Base-by-base conservation (phyloP, 2,797 vertebrate species). In the Rousettus madagascariensis region DNA sequence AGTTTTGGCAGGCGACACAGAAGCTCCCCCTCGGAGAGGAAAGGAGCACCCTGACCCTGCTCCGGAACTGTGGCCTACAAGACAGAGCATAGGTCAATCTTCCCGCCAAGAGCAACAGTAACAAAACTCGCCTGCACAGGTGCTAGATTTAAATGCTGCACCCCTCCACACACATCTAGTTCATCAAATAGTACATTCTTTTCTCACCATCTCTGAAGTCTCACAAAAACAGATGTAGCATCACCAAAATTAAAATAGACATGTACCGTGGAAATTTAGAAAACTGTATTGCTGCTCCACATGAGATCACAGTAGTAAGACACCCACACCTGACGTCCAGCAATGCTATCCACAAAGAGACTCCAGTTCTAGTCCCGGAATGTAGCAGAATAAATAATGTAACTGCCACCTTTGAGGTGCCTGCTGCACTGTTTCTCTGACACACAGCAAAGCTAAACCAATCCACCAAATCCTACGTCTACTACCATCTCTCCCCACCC, bases 1-100 rank as follows among this genome's bases (percentile, higher is more conserved):
- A 99, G 99, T 82, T 98, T 98, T 15, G 99, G 99, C 74, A 99
- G 98, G 41, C 99, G 99, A 63, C 95, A 97, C 96, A 99, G 99
- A 59, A 99, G 99, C 51, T 92, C 61, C 26, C 96, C 95, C 30
- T 96, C 96, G 0, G 10, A 26, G 46, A 78, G 69, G 59, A 98
- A 97, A 16, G 53, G 20, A n/a, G 96, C 53, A 30, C 26, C 49
- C 33, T 94, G 96, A 66, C 68, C 69, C 26, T 90, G 94, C n/a
- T 97, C 96, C 80, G 95, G 90, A 46, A 96, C 33, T 4, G 12
- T 3, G 15, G 6, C 43, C 98, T 99, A 86, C 33, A 57, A 96
- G 87, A 97, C 51, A 91, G 20, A 87, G 28, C 8, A 92, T 1
- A 43, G 12, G 36, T 75, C 19, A 95, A 53, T 79, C 16, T 65